These are phyloP conservation scores for Ridgeia piscesae DNA, from an alignment of 1,140 invertebrate species.

Conservation along the genomic window DNA sequence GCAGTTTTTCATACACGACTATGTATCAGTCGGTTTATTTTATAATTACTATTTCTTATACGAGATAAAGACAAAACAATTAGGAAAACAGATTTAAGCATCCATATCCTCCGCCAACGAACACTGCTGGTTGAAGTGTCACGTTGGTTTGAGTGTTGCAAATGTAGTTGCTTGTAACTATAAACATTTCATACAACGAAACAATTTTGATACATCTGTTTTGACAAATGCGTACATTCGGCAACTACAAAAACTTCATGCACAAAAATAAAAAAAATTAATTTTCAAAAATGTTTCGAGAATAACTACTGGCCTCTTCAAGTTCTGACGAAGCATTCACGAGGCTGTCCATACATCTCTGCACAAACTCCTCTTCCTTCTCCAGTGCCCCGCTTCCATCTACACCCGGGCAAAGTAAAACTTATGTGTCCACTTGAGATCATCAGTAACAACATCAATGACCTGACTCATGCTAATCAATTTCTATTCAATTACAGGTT, in stretches of 20 bases:
- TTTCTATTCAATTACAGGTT: too few species aligned
- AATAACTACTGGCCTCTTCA: conserved; percentile 30
- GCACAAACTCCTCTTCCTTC: conserved; percentile 88
- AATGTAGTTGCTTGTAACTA: background rate
- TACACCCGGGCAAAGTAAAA: background rate
- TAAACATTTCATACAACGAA: background rate
- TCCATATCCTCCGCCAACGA: background rate
- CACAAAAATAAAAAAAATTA: too few species aligned
- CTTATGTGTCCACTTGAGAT: background rate
- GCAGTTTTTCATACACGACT: too few species aligned
- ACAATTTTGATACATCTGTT: background rate
- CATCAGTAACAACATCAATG: background rate
- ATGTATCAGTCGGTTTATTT: too few species aligned
- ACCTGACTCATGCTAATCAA: too few species aligned
- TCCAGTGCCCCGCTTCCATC: conserved; percentile 64
- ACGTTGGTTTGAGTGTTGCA: background rate
- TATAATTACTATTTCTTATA: too few species aligned
- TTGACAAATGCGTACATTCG: too few species aligned
- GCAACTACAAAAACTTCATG: too few species aligned
- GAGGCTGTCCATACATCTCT: conserved; percentile 81
- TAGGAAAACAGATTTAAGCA: too few species aligned
- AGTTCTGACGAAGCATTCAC: conserved; percentile 76
- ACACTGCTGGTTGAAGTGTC: background rate
- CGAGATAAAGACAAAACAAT: too few species aligned
- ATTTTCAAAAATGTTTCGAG: too few species aligned